These are phyloP conservation scores for Psittacula derbiana DNA, from an alignment of 2,797 vertebrate species.

Conservation along the genomic window DNA sequence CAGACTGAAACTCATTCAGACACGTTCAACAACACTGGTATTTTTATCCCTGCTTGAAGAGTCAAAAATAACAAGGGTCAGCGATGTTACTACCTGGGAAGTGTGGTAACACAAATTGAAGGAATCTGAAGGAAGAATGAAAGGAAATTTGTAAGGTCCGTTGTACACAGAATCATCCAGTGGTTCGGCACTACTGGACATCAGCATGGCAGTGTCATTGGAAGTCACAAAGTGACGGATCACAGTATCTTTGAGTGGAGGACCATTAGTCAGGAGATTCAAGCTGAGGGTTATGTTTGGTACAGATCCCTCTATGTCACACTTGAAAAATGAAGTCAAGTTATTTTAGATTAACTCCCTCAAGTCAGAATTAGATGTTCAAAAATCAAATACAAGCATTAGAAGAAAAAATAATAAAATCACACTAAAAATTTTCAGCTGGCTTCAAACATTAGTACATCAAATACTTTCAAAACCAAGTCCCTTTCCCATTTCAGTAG, in stretches of 20 bases:
- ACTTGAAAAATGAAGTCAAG: conserved; percentile 74
- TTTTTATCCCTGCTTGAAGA: background rate
- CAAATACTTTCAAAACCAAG: background rate
- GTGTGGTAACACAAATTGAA: conserved; percentile 93
- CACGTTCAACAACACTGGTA: background rate
- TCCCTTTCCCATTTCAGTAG: background rate
- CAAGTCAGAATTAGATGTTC: background rate
- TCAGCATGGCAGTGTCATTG: conserved; percentile 87
- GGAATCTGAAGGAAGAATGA: conserved; percentile 88
- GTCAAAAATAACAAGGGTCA: fast-evolving
- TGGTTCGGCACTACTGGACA: conserved; percentile 84
- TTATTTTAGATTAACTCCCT: background rate
- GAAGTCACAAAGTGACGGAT: conserved; percentile 94
- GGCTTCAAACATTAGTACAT: background rate
- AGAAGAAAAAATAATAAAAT: background rate
- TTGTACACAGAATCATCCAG: conserved; percentile 87
- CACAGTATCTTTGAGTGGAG: conserved; percentile 91
- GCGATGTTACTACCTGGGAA: conserved; percentile 83
- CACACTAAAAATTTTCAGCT: background rate
- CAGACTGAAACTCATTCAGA: background rate
- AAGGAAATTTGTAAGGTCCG: conserved; percentile 94
- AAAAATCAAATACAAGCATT: background rate
- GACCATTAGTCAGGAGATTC: conserved; percentile 88
- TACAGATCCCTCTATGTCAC: conserved; percentile 91
- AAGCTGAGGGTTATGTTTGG: conserved; percentile 90